A percentile compares a stretch with the other conserved stretches of the same genome.
phyloP scores from a whole-genome alignment of 2,888 invertebrate species.

The Bembecia ichneumoniformis region DNA sequence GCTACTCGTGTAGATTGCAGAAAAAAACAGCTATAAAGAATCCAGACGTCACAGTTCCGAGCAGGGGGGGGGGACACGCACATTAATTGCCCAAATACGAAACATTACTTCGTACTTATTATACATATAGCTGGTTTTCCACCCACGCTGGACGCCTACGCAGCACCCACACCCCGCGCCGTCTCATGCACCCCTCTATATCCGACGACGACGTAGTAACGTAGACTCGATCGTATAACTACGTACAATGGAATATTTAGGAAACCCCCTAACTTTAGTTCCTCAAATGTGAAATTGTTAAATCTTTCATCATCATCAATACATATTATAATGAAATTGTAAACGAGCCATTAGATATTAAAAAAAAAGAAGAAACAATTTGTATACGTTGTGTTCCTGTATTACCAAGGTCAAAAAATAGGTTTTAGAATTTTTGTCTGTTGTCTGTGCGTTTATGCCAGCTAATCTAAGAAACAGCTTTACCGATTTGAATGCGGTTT shows the following conservation, averaged over 20 bases:
- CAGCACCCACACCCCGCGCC: constrained; percentile 21
- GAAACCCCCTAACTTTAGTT: not conserved
- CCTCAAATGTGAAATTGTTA: not conserved
- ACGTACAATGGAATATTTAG: not conserved
- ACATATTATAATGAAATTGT: not conserved
- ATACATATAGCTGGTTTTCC: constrained; percentile 34
- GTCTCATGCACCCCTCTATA: constrained; percentile 20
- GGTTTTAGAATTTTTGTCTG: too few species aligned
- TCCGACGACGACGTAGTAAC: constrained; percentile 32
- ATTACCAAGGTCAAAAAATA: too few species aligned
- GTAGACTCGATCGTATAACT: constrained; percentile 29
- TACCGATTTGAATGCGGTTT: too few species aligned
- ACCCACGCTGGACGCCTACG: constrained; percentile 37
- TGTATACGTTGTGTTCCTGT: too few species aligned
- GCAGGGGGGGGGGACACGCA: constrained; percentile 18
- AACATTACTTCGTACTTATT: constrained; percentile 21
- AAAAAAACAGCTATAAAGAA: not conserved
- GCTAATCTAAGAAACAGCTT: too few species aligned
- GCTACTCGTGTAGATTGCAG: too few species aligned
- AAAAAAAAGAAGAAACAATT: too few species aligned
- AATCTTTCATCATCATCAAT: constrained; percentile 1
- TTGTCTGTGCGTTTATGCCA: too few species aligned
- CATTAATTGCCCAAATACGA: constrained; percentile 50
- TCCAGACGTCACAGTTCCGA: constrained; percentile 3
- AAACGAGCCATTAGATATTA: too few species aligned